Conservation (phyloP, 2,113 vertebrate genomes). For the Ailuropoda melanoleuca region DNA sequence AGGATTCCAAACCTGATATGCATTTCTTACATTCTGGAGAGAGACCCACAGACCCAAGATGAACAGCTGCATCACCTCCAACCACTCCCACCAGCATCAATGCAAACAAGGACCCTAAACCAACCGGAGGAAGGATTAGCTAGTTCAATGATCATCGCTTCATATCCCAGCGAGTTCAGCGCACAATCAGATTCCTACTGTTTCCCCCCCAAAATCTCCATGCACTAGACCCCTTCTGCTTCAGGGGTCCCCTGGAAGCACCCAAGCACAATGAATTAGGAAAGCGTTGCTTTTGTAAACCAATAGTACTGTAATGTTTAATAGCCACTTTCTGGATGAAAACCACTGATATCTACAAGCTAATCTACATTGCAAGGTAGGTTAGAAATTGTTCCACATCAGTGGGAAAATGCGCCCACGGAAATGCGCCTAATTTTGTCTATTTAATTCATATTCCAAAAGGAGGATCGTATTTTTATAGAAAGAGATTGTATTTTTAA, state of each 20-base stretch:
- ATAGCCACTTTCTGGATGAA: background rate
- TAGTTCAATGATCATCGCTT: accelerated
- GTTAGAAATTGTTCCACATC: background rate
- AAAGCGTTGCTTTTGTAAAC: background rate
- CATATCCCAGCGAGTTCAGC: background rate
- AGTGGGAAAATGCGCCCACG: background rate
- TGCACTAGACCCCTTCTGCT: accelerated
- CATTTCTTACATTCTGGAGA: background rate
- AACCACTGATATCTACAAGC: background rate
- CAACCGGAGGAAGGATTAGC: background rate
- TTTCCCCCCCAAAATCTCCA: background rate
- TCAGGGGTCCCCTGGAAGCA: background rate
- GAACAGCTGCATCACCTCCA: background rate
- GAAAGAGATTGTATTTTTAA: background rate
- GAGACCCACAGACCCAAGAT: background rate
- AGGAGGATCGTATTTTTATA: background rate
- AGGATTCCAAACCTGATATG: background rate
- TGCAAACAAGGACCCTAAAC: background rate
- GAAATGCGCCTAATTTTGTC: background rate
- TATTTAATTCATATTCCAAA: background rate
- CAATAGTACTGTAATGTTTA: background rate
- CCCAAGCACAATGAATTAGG: background rate
- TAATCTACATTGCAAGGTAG: background rate
- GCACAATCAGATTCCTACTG: background rate
- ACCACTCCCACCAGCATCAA: too few species aligned